A percentile compares a stretch with the other conserved stretches of the same genome.
These are phyloP conservation scores for Pomatostomus ruficeps DNA, from an alignment of 2,113 vertebrate species.

Conservation along the genomic window DNA sequence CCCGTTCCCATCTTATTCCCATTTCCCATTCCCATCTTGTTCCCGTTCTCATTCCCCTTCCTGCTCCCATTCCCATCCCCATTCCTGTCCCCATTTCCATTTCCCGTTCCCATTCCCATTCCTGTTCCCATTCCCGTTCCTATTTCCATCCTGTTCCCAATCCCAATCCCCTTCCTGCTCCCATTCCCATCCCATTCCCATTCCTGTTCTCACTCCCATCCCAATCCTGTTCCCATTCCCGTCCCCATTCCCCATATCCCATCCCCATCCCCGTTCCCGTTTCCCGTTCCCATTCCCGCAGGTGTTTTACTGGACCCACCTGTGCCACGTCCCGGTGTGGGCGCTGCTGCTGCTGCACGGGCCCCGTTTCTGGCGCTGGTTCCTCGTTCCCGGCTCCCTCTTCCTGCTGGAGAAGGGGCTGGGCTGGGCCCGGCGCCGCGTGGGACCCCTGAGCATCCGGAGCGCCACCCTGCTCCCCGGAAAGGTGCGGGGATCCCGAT, in stretches of 20 bases:
- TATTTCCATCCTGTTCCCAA: no score
- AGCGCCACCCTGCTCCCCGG: constrained; percentile 87
- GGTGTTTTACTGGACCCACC: constrained; percentile 92
- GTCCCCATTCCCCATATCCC: no score
- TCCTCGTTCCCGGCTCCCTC: constrained; percentile 76
- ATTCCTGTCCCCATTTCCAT: no score
- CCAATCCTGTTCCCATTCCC: no score
- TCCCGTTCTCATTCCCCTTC: no score
- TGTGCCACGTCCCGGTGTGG: constrained; percentile 83
- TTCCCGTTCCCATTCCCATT: neutral
- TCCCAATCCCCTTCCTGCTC: no score
- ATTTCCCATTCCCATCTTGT: neutral
- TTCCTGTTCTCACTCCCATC: no score
- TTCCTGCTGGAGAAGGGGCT: constrained; percentile 83
- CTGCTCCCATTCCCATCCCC: no score
- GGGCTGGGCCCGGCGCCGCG: constrained; percentile 69
- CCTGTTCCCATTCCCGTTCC: no score
- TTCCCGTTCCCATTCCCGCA: constrained; percentile 1
- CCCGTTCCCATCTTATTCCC: no score
- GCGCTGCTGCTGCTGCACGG: constrained; percentile 83
- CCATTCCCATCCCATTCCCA: neutral
- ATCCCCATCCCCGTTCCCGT: neutral
- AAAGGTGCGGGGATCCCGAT: constrained; percentile 72
- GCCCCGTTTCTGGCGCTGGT: constrained; percentile 94
- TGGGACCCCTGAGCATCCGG: constrained; percentile 74